Conservation (phyloP, 2,797 vertebrate genomes). For the Gymnopithys bicolor region DNA sequence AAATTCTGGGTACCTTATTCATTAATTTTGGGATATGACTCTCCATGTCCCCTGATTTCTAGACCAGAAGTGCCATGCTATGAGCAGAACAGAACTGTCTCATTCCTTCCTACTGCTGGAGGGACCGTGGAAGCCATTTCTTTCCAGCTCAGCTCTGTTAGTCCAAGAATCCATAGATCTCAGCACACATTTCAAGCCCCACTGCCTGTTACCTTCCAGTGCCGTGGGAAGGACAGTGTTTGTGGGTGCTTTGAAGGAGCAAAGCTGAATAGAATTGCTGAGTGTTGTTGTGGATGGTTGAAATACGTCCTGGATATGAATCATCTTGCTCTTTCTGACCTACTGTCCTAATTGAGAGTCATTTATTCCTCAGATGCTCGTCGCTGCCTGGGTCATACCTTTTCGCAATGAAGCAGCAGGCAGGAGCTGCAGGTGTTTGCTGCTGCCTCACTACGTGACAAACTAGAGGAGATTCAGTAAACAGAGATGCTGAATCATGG, state of each 20-base stretch:
- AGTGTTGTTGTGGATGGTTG: slow-evolving; percentile 5
- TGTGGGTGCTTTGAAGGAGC: not conserved
- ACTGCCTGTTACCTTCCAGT: not conserved
- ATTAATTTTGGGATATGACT: not conserved
- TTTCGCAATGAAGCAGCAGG: slow-evolving; percentile 20
- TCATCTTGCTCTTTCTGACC: slow-evolving; percentile 68
- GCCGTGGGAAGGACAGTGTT: not conserved
- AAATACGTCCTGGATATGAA: slow-evolving; percentile 48
- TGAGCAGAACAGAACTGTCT: not conserved
- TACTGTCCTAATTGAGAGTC: slow-evolving; percentile 64
- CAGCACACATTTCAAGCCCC: not conserved
- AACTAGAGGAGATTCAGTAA: slow-evolving; percentile 37
- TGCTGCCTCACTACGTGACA: not conserved
- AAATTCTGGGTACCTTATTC: not conserved
- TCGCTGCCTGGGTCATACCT: not conserved
- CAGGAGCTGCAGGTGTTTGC: slow-evolving; percentile 16
- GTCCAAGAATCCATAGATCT: not conserved
- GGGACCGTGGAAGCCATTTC: not conserved
- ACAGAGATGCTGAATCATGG: slow-evolving; percentile 30
- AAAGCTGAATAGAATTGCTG: slow-evolving; percentile 10
- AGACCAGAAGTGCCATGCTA: not conserved
- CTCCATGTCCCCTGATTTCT: not conserved
- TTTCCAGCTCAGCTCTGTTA: not conserved
- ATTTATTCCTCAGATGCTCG: slow-evolving; percentile 28
- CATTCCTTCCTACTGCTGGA: not conserved